phyloP scores from a whole-genome alignment of 2,113 vertebrate species.

The Butorides virescens region DNA sequence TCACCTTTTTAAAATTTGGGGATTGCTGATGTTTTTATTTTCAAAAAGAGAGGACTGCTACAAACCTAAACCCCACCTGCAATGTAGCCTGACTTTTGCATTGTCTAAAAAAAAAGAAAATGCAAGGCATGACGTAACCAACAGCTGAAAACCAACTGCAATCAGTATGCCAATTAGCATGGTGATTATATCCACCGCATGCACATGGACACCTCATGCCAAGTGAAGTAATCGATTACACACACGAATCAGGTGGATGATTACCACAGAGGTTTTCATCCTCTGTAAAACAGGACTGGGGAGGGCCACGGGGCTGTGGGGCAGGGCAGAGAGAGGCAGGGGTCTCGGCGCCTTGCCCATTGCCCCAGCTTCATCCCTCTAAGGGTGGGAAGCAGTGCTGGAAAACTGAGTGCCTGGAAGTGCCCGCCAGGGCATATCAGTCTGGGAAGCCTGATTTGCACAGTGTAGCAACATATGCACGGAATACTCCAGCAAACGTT shows the following conservation, averaged over 20 bases:
- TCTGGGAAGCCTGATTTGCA: not conserved
- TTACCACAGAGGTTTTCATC: not conserved
- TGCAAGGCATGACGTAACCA: not conserved
- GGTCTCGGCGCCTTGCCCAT: fast-evolving
- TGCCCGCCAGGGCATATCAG: too few species aligned
- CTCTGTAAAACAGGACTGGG: not conserved
- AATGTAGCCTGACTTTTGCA: not conserved
- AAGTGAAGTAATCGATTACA: not conserved
- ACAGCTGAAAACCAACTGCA: not conserved
- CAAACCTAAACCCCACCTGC: not conserved
- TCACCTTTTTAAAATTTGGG: not conserved
- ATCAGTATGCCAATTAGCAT: not conserved
- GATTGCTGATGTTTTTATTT: not conserved
- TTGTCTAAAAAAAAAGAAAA: not conserved
- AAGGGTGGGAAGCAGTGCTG: not conserved
- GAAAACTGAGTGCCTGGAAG: not conserved
- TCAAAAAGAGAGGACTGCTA: not conserved
- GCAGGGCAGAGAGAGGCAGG: not conserved
- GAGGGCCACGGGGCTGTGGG: fast-evolving
- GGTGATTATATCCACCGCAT: not conserved
- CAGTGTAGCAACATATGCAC: too few species aligned
- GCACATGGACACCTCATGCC: not conserved
- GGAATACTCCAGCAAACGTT: not conserved
- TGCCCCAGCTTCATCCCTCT: not conserved
- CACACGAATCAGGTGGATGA: not conserved